Percentiles rank a stretch among this genome's conserved stretches.
These are phyloP conservation scores for Pentamera pediparva DNA, from an alignment of 53 echinoderm and acorn worm genomes.

Conservation along the genomic window DNA sequence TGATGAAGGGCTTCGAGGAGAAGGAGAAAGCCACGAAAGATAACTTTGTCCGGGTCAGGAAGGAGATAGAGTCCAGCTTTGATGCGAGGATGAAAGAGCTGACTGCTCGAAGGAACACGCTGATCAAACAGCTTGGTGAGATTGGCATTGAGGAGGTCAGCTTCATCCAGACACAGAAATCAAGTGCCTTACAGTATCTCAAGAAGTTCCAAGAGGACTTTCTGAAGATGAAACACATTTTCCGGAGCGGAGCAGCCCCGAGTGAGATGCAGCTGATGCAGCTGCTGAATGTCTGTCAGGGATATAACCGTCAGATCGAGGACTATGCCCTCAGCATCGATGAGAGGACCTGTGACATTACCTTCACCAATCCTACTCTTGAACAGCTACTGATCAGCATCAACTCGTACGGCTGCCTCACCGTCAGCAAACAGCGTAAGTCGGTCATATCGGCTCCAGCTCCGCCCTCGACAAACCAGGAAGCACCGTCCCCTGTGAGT, in stretches of 20 bases:
- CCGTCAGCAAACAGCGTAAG: conserved; percentile 35
- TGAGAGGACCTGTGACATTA: conserved; percentile 51
- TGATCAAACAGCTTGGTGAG: conserved; percentile 76
- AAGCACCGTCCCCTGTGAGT: not conserved
- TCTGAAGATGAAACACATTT: conserved; percentile 66
- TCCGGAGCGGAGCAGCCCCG: conserved; percentile 47
- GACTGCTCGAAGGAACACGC: conserved; percentile 53
- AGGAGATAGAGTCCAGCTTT: conserved; percentile 66
- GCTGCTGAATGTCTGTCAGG: conserved; percentile 61
- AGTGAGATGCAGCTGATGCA: conserved; percentile 68
- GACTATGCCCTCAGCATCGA: conserved; percentile 81
- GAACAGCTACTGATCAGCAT: conserved; percentile 73
- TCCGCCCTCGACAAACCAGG: no score
- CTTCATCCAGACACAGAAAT: conserved; percentile 67
- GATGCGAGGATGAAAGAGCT: conserved; percentile 64
- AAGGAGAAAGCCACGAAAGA: conserved; percentile 69
- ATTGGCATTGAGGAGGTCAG: conserved; percentile 75
- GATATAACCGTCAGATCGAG: conserved; percentile 75
- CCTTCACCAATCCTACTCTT: conserved; percentile 64
- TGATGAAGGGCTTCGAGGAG: conserved; percentile 58
- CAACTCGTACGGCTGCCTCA: conserved; percentile 67
- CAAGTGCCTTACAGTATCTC: conserved; percentile 78
- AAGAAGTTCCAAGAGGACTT: conserved; percentile 80
- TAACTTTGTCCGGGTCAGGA: conserved; percentile 57
- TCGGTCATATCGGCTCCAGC: not conserved